Base-by-base conservation (phyloP, 2,888 invertebrate species). In the Pharmacophagus antenor region DNA sequence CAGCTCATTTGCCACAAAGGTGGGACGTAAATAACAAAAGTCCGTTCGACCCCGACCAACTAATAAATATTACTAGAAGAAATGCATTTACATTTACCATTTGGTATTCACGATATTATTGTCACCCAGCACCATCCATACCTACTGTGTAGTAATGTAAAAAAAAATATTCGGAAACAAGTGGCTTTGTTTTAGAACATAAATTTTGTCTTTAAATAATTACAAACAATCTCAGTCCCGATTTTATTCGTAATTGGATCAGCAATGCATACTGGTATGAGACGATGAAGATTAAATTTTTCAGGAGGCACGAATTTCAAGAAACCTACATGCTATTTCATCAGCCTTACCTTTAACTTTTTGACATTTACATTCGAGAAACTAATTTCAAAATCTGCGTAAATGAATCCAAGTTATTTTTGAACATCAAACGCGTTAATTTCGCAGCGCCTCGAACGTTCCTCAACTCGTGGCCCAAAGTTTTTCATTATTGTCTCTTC, bases 1-100 rank as follows among this genome's bases (percentile, higher is more conserved):
- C 49, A 22, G 18, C 20, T 50, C 37, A 56, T 56, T 55, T 60
- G n/a, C 42, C 23, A 22, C 8, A n/a, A 23, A 23, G n/a, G 17
- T 42, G 23, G n/a, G 31, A 46, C 27, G 27, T 46, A 46, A 54
- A 46, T n/a, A n/a, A 8, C 4, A n/a, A 44, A 3, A 12, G 54
- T 42, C 31, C 44, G 20, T 27, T 10, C 25, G 53, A 42, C 53
- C 53, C 42, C 21, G 31, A 10, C 42, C 46, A 46, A 46, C 46
- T 46, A 7, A 20, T 54, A 54, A 46, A 44, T 46, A 54, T 31
- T 27, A n/a, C 20, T 27, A 7, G 5, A 37, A 37, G 37, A 31
- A 37, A 37, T n/a, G n/a, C n/a, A n/a, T n/a, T n/a, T n/a, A n/a
- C n/a, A n/a, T n/a, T n/a, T n/a, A n/a, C n/a, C n/a, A n/a, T n/a